These are phyloP conservation scores for Leptopilina syphax DNA, from an alignment of 2,888 invertebrate species.

Conservation along the genomic window DNA sequence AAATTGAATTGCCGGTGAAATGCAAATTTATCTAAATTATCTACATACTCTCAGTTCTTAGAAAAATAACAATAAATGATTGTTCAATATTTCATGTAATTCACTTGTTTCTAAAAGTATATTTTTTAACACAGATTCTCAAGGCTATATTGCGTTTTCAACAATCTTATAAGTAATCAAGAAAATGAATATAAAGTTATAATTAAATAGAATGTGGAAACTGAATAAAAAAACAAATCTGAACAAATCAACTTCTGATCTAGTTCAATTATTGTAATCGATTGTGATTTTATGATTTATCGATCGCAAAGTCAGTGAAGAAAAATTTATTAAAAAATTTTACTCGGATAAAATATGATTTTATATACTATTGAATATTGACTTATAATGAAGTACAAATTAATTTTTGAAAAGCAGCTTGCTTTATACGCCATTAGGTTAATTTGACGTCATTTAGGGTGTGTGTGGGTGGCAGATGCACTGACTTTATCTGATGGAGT, in stretches of 20 bases:
- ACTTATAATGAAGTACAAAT: no score
- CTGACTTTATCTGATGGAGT: not conserved
- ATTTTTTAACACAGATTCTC: slow-evolving; percentile 4
- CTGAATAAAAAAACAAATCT: no score
- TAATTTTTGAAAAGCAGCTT: not conserved
- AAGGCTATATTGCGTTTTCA: not conserved
- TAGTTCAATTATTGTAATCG: no score
- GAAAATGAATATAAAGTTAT: no score
- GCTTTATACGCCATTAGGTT: not conserved
- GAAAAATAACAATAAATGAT: not conserved
- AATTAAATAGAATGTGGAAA: no score
- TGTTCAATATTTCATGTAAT: slow-evolving; percentile 9
- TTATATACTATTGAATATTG: no score
- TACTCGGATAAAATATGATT: no score
- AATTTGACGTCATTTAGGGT: not conserved
- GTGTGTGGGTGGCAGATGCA: slow-evolving; percentile 13
- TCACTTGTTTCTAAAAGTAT: slow-evolving; percentile 12
- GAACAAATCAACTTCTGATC: no score
- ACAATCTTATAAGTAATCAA: not conserved
- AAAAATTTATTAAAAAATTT: no score
- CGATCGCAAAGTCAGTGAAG: no score
- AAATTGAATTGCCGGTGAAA: slow-evolving; percentile 3
- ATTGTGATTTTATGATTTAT: no score
- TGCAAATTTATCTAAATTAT: slow-evolving; percentile 9
- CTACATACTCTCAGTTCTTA: not conserved